Evolutionary conservation across 2,797 vertebrate species (phyloP), one percentile per base, ranked within the genome.

Genomic region (Artibeus jamaicensis): DNA sequence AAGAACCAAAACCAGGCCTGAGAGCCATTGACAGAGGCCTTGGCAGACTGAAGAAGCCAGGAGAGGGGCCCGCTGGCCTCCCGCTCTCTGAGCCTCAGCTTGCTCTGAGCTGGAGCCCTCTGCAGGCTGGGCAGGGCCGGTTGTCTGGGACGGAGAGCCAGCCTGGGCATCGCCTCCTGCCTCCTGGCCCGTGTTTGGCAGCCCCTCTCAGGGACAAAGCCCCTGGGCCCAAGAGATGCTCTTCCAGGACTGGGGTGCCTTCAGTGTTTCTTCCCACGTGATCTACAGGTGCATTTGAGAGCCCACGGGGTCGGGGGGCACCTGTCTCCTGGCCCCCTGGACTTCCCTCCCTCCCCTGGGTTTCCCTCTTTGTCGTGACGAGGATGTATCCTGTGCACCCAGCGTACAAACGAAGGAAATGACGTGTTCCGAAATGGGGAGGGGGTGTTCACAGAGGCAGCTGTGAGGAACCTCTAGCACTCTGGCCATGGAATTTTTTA

Each of bases 1-100:
- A 46, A 73, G 74, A 96, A 71, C 24, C 16, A 12, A 79, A 32
- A 34, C 48, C 93, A 37, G 50, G 91, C 82, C 59, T 44, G 12
- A 81, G 18, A 29, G 48, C 34, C 48, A 0, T 2, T 12, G 16
- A 37, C 18, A 15, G 6, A 42, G 67, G 79, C 78, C 37, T 9
- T 9, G 42, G 78, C 44, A 46, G 42, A 39, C 44, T 48, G 57
- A 70, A 87, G 93, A 70, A 77, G 37, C 53, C 77, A 16, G 29
- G 89, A 87, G 21, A 55, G 92, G 48, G 93, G 48, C 42, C 48
- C 14, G 0, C 53, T 39, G 89, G 77, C 24, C 84, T 48, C 37
- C 1, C 53, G 67, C 39, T 94, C 89, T 71, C 92, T 70, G 48
- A 15, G 59, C 9, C 16, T 82, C 89, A 0, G 32, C 79, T 3